phyloP scores from a whole-genome alignment of 2,888 invertebrate species.

The Hirudinaria manillensis region DNA sequence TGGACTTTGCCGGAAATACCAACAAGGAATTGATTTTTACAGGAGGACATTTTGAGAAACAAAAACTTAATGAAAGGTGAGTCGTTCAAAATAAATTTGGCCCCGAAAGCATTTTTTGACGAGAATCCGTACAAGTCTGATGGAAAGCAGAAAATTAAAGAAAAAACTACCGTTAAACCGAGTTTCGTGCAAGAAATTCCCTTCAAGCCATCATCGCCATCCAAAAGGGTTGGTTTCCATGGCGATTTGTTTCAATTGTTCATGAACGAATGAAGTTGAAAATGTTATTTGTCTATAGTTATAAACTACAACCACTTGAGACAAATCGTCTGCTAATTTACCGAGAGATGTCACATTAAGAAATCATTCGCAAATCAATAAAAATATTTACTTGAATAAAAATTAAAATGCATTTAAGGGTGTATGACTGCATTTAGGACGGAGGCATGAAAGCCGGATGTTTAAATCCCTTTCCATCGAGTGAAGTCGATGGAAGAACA shows the following conservation, averaged over 20 bases:
- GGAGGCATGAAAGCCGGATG: slow-evolving; percentile 16
- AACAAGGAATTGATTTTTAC: no score
- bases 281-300: no score
- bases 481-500: background rate
- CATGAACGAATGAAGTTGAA: no score
- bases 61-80: slow-evolving; percentile 49
- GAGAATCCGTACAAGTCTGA: slow-evolving; percentile 48
- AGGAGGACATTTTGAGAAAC: slow-evolving; percentile 49
- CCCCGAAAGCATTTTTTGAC: slow-evolving; percentile 51
- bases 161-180: background rate
- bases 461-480: slow-evolving; percentile 1
- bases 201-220: slow-evolving; percentile 2
- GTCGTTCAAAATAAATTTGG: slow-evolving; percentile 52
- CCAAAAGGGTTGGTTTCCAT: background rate
- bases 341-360: no score
- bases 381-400: no score
- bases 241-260: no score
- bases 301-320: no score
- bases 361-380: no score
- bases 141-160: background rate
- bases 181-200: background rate
- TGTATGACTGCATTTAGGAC: no score
- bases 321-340: no score
- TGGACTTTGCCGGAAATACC: no score
- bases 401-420: no score